Conservation (phyloP, 2,888 invertebrate species). For the Andrena bucephala region DNA sequence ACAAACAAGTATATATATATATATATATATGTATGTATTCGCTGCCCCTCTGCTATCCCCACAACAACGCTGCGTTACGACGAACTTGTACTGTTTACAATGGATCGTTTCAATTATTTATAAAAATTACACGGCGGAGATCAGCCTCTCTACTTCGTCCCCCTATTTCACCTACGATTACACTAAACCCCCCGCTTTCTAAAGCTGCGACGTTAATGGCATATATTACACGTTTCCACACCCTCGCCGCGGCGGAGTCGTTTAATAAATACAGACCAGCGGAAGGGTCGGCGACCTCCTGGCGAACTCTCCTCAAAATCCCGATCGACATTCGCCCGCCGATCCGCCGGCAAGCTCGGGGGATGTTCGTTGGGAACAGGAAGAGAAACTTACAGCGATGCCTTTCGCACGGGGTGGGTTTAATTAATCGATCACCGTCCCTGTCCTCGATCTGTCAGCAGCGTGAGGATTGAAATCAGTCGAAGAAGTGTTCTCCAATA, state of each 20-base stretch:
- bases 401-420: conserved; percentile 29
- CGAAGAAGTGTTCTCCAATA: background rate
- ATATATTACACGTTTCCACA: conserved; percentile 54
- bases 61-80: conserved; percentile 46
- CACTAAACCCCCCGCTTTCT: conserved; percentile 27
- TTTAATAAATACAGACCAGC: conserved; percentile 31
- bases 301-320: background rate
- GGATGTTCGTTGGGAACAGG: conserved; percentile 44
- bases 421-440: conserved; percentile 31
- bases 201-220: conserved; percentile 35
- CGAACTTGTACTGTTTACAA: conserved; percentile 68
- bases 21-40: conserved; percentile 15
- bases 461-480: conserved; percentile 1
- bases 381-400: conserved; percentile 49
- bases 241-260: background rate
- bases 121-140: conserved; percentile 75
- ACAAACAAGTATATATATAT: conserved; percentile 53
- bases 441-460: background rate
- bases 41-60: conserved; percentile 28
- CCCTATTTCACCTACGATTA: conserved; percentile 51
- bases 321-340: conserved; percentile 16
- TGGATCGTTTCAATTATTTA: conserved; percentile 49
- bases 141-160: conserved; percentile 69
- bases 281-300: conserved; percentile 35
- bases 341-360: conserved; percentile 29